Base-by-base conservation (phyloP, 2,888 invertebrate genomes). In the Temnothorax rugatulus region DNA sequence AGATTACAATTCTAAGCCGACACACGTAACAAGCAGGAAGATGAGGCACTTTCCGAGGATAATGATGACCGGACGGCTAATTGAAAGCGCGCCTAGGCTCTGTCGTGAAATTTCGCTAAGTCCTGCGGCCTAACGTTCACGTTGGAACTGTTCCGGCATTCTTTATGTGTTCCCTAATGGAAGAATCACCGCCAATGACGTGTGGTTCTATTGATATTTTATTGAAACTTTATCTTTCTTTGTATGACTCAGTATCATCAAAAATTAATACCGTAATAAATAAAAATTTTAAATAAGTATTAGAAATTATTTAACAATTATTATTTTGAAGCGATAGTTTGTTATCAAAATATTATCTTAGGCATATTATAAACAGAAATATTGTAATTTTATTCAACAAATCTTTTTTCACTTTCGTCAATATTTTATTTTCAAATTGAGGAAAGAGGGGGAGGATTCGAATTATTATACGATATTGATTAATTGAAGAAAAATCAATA, bases 151-250 rank as follows among this genome's bases (percentile, higher is more conserved):
- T 69, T 68, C 21, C 41, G 18, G 44, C 61, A 68, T 52, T 13
- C 9, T 18, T 79, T 85, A 18, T 50, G 41, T 44, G 18, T 47
- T 47, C 18, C 47, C 66, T 82, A 82, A 88, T 82, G 54, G 59
- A 57, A 25, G 47, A 54, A 59, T 47, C 59, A 71, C 34, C 64
- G 54, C 52, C 66, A 75, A 61, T 64, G 82, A 87, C 64, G 57
- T 74, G 77, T 64, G 79, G 59, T 74, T 59, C 50, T 75, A 77
- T 77, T 82, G 81, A 82, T 88, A 76, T 52, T 68, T 18, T 52
- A 64, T 66, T 44, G 8, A 0, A 18, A 50, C 4, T 13, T 13
- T 9, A 47, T 44, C 4, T 44, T 9, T 5, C 18, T 64, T 1
- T 50, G 11, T n/a, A n/a, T 13, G 25, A 68, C 13, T 1, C 7